Percentiles rank a stretch among this genome's conserved stretches.
These are phyloP conservation scores for Microctenopoma stevenorrisi DNA, from an alignment of 2,797 vertebrate genomes.

Conservation along the genomic window DNA sequence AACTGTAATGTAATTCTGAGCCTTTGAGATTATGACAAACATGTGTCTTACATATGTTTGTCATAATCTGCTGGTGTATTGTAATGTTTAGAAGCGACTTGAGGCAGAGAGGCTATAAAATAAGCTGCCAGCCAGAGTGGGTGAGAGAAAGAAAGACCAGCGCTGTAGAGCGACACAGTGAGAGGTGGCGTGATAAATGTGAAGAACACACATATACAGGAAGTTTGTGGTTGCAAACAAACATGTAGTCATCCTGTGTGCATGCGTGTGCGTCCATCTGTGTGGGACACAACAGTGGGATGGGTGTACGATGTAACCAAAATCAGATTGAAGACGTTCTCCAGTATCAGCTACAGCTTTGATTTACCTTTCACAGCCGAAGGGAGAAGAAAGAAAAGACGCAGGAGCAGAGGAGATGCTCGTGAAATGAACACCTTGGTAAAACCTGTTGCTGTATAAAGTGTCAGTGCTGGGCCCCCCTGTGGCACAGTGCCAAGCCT, in stretches of 20 bases:
- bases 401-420: slow-evolving; percentile 69
- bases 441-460: slow-evolving; percentile 85
- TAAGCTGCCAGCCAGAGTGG: slow-evolving; percentile 47
- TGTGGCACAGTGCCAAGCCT: slow-evolving; percentile 75
- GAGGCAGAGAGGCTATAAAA: slow-evolving; percentile 54
- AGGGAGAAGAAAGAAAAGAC: slow-evolving; percentile 59
- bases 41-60: slow-evolving; percentile 44
- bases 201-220: slow-evolving; percentile 18
- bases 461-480: slow-evolving; percentile 77
- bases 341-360: slow-evolving; percentile 66
- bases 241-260: slow-evolving; percentile 5
- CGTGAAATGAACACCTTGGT: slow-evolving; percentile 87
- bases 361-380: slow-evolving; percentile 69
- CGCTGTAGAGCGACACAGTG: slow-evolving; percentile 40
- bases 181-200: slow-evolving; percentile 52
- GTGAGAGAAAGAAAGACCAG: slow-evolving; percentile 42
- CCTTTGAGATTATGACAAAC: slow-evolving; percentile 72
- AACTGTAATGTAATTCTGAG: slow-evolving; percentile 55
- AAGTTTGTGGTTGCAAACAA: slow-evolving; percentile 29
- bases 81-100: slow-evolving; percentile 62
- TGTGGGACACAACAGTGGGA: slow-evolving; percentile 40
- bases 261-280: slow-evolving; percentile 37
- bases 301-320: slow-evolving; percentile 41
- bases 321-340: slow-evolving; percentile 61
- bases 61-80: slow-evolving; percentile 50